Conservation (phyloP, 1,140 invertebrate genomes). For the Drosophila sechellia region DNA sequence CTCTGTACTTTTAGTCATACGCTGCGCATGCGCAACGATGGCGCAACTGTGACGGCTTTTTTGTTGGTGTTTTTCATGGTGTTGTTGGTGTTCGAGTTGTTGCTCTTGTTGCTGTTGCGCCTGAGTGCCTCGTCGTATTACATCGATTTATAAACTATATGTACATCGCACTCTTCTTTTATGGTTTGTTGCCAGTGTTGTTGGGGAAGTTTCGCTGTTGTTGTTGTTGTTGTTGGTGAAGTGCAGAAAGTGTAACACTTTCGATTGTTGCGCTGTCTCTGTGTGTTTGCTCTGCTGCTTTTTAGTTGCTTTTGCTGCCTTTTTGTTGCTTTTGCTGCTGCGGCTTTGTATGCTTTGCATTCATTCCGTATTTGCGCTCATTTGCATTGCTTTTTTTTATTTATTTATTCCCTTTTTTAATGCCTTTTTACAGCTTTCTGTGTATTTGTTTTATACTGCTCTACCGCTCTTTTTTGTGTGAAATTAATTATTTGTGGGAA, state of each 20-base stretch:
- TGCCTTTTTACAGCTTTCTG: slow-evolving; percentile 9
- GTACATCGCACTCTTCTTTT: slow-evolving; percentile 71
- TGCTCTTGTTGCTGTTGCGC: slow-evolving; percentile 34
- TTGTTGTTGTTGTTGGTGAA: slow-evolving; percentile 65
- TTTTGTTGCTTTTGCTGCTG: slow-evolving; percentile 29
- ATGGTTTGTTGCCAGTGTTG: slow-evolving; percentile 64
- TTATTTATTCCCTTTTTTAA: slow-evolving; percentile 29
- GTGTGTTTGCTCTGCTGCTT: slow-evolving; percentile 27
- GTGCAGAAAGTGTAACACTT: slow-evolving; percentile 83
- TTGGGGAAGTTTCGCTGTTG: slow-evolving; percentile 50
- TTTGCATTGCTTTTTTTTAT: slow-evolving; percentile 71
- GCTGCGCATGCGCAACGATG: slow-evolving; percentile 62
- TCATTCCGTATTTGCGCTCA: slow-evolving; percentile 81
- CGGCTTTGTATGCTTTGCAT: slow-evolving; percentile 65
- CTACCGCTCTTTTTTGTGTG: slow-evolving; percentile 41
- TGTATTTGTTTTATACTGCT: slow-evolving; percentile 39
- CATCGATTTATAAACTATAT: slow-evolving; percentile 52
- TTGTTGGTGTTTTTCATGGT: slow-evolving; percentile 1
- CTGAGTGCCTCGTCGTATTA: slow-evolving; percentile 60
- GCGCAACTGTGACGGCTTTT: slow-evolving; percentile 72
- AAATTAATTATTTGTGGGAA: slow-evolving; percentile 82
- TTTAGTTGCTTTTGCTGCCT: slow-evolving; percentile 33
- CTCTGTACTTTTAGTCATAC: slow-evolving; percentile 33
- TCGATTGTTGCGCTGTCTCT: slow-evolving; percentile 74
- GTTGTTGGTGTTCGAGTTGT: slow-evolving; percentile 33